Conservation (phyloP, 2,113 vertebrate genomes). For the Cricetomys ansorgei region DNA sequence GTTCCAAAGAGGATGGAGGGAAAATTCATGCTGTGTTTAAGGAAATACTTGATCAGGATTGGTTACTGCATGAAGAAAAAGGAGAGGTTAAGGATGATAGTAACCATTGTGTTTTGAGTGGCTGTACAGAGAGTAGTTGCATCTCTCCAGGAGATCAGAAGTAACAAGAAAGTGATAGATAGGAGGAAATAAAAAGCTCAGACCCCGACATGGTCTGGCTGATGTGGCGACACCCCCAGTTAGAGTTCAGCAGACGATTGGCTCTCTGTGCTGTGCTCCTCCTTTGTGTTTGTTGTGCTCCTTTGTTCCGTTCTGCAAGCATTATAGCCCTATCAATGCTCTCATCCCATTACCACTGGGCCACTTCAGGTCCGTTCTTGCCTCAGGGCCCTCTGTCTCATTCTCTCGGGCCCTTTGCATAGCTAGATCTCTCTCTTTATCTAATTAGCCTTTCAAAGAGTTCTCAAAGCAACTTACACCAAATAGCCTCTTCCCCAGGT, state of each 20-base stretch:
- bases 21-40: neutral
- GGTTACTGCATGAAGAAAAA: neutral
- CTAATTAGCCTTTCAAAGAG: neutral
- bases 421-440: neutral
- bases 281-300: neutral
- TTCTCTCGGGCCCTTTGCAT: neutral
- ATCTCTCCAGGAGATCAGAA: neutral
- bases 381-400: neutral
- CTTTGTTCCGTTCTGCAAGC: neutral
- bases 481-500: neutral
- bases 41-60: neutral
- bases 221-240: no score
- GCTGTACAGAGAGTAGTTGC: accelerated
- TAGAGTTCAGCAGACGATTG: neutral
- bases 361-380: neutral
- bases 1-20: neutral
- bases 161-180: neutral
- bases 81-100: neutral
- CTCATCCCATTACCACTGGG: neutral
- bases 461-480: neutral
- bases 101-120: neutral
- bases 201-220: neutral
- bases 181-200: neutral
- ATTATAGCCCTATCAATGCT: neutral
- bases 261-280: neutral